Evolutionary conservation across 2,113 vertebrate genomes (phyloP).

Genomic region (Pogona vitticeps): DNA sequence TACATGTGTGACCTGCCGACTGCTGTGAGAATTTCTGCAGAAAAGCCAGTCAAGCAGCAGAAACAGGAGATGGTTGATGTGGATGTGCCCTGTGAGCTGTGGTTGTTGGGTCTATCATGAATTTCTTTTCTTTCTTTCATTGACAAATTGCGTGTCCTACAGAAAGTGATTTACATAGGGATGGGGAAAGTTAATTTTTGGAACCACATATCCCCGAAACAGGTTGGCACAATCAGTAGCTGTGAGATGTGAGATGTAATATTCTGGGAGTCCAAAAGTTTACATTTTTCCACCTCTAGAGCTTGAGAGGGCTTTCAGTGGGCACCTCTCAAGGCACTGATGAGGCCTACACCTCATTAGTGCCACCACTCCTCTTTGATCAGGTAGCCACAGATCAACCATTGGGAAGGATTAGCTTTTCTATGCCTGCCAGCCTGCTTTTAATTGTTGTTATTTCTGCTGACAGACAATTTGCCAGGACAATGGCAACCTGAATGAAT

Average conservation of each 20-base stretch:
- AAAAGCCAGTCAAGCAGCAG: background rate
- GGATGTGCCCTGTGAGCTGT: background rate
- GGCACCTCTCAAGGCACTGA: background rate
- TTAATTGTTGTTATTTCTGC: slow-evolving; percentile 5
- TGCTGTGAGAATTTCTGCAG: background rate
- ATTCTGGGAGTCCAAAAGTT: too few species aligned
- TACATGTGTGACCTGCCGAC: background rate
- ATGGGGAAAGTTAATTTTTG: too few species aligned
- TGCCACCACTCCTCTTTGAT: background rate
- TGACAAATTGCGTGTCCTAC: background rate
- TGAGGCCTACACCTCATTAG: too few species aligned
- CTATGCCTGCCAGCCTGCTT: background rate
- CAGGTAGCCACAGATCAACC: background rate
- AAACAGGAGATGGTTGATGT: background rate
- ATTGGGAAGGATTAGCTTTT: background rate
- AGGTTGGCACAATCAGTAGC: too few species aligned
- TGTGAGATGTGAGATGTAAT: too few species aligned
- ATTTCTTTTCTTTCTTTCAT: background rate
- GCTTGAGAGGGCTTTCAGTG: too few species aligned
- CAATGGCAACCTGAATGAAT: background rate
- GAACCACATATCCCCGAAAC: too few species aligned
- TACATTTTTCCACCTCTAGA: too few species aligned
- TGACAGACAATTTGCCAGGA: background rate
- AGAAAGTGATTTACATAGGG: background rate
- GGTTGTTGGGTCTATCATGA: background rate